A percentile compares a stretch with the other conserved stretches of the same genome.
These are phyloP conservation scores for Anisognathus igniventris DNA, from an alignment of 2,797 vertebrate species.

Conservation along the genomic window DNA sequence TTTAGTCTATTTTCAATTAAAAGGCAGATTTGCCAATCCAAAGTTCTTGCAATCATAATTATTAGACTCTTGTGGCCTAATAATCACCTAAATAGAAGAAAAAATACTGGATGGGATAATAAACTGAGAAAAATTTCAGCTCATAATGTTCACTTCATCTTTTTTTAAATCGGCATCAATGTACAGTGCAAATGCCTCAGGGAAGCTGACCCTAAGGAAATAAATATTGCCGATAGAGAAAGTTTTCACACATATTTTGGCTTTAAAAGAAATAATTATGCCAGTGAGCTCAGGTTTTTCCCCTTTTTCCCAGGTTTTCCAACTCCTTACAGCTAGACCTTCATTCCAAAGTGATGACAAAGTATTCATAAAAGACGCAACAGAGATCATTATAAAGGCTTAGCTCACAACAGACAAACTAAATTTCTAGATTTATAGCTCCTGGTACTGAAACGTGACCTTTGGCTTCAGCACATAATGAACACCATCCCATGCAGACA, in stretches of 20 bases:
- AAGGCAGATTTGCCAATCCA: neutral
- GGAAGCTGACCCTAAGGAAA: neutral
- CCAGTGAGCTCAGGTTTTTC: neutral
- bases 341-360: neutral
- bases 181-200: neutral
- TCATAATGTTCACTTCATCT: neutral
- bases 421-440: neutral
- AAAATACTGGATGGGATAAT: neutral
- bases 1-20: neutral
- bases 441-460: neutral
- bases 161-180: neutral
- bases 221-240: neutral
- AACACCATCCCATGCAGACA: neutral
- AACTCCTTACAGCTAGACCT: neutral
- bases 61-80: neutral
- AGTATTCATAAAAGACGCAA: neutral
- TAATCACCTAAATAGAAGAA: neutral
- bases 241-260: neutral
- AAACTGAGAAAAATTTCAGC: neutral
- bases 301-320: neutral
- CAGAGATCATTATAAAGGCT: neutral
- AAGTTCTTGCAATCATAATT: neutral
- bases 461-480: neutral
- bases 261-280: neutral
- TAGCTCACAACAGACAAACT: neutral